A percentile compares a stretch with the other conserved stretches of the same genome.
These are phyloP conservation scores for Polyommatus icarus DNA, from an alignment of 2,888 invertebrate species.

Conservation along the genomic window DNA sequence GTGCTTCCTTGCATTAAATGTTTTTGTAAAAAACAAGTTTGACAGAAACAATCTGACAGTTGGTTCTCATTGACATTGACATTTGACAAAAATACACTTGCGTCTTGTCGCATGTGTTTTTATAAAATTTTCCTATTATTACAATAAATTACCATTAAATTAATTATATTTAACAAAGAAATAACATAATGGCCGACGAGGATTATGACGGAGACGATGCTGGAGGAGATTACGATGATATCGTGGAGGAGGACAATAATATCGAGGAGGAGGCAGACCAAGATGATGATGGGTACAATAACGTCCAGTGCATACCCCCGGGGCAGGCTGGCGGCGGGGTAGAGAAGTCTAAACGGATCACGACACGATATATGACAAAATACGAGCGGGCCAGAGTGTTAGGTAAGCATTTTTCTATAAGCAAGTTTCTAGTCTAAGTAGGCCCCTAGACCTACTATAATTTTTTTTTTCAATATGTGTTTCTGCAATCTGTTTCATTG, in stretches of 20 bases:
- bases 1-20: not conserved
- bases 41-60: not conserved
- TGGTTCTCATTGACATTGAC: not conserved
- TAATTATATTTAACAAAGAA: not conserved
- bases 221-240: constrained; percentile 94
- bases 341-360: constrained; percentile 93
- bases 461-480: no score
- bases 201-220: constrained; percentile 90
- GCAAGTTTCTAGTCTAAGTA: not conserved
- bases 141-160: not conserved
- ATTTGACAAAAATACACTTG: not conserved
- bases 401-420: constrained; percentile 49
- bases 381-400: constrained; percentile 75
- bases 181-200: constrained; percentile 87
- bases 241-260: constrained; percentile 91
- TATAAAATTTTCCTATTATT: not conserved
- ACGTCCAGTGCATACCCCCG: constrained; percentile 90
- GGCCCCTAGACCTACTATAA: no score
- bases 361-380: constrained; percentile 99
- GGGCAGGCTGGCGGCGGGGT: constrained; percentile 91
- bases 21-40: not conserved
- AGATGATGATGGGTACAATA: constrained; percentile 90
- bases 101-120: not conserved
- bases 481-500: no score
- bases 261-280: constrained; percentile 93